Base-by-base conservation (phyloP, 2,888 invertebrate genomes). In the Plagiodera versicolora region DNA sequence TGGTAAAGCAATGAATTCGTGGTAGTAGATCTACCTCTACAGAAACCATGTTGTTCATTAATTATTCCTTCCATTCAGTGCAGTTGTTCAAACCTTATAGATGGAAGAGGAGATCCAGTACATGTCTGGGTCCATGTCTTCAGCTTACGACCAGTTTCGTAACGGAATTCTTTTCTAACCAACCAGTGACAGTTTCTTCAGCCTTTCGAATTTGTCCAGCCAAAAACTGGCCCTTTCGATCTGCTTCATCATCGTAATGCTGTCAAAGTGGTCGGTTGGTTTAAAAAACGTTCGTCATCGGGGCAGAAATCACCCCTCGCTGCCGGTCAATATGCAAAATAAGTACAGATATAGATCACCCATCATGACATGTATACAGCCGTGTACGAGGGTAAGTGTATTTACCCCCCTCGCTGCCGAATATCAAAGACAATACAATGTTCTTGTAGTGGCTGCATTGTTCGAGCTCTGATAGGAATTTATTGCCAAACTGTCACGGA, bases 381-480 rank as follows among this genome's bases (percentile, higher is more conserved):
- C 52, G 55, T 45, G 48, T 48, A 56, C 48, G 56, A 57, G 57
- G 63, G 50, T 55, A 44, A 30, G 20, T 51, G 30, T 44, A 53
- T 53, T 53, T 32, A 30, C 35, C 54, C 51, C 59, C 59, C 63
- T 56, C 63, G 58, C 53, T 53, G 53, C 52, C 59, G 59, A 58
- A 61, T 61, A 64, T 64, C 64, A 65, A 67, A 67, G 67, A 67
- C 67, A 67, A 67, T 65, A 67, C 65, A 67, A 67, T 65, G 64
- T 65, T 67, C 64, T 64, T 67, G 60, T 63, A 63, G 62, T 61
- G 67, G 60, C 61, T 63, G 67, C 70, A 74, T 72, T 72, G 71
- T 74, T 72, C 69, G 71, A 72, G 69, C 70, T 74, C 75, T 77
- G 75, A 77, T 77, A 74, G 72, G 73, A 74, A 77, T 77, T 76